Percentiles rank a stretch among this genome's conserved stretches.
Evolutionary conservation across 2,113 vertebrate genomes (phyloP).

Genomic region (Bubo blakistoni): DNA sequence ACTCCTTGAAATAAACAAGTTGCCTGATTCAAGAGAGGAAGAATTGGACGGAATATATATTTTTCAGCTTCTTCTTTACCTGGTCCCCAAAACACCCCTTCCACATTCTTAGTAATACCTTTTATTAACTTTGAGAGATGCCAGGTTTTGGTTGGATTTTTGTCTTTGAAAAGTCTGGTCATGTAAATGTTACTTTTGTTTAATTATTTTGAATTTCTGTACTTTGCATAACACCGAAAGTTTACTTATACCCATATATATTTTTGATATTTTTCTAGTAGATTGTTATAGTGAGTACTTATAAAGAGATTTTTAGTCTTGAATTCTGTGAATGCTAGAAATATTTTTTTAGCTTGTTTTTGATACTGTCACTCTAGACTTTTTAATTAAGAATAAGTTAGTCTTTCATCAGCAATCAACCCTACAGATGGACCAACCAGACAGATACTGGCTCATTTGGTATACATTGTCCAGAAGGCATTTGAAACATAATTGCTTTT

Average conservation of each 20-base stretch:
- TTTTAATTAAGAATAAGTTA: background rate
- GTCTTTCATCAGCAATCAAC: background rate
- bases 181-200: background rate
- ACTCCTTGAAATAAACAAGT: background rate
- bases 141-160: background rate
- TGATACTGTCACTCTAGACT: background rate
- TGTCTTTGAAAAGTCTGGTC: background rate
- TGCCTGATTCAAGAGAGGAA: background rate
- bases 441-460: background rate
- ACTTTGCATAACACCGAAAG: background rate
- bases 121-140: background rate
- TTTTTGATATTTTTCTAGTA: background rate
- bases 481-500: background rate
- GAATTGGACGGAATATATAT: background rate
- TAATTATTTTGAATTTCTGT: background rate
- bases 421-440: background rate
- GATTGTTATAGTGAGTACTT: background rate
- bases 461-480: background rate
- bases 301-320: background rate
- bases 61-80: background rate
- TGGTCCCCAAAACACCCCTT: background rate
- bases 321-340: background rate
- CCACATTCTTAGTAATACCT: background rate
- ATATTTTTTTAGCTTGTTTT: background rate
- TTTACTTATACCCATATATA: background rate